Base-by-base conservation (phyloP, 2,888 invertebrate genomes). In the Drosophila neonasuta region DNA sequence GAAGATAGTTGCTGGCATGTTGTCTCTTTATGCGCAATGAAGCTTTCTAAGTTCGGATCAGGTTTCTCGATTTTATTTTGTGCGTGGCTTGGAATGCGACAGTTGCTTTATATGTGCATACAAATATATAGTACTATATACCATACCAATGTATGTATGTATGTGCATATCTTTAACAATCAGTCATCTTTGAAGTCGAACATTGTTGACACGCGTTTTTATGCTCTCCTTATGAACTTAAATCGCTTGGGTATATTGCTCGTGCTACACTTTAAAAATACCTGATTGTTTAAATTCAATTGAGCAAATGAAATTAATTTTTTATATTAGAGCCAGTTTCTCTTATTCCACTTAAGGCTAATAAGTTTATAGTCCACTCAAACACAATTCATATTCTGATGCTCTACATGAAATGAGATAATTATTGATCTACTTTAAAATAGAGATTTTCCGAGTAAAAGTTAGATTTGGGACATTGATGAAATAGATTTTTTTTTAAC, bases 21-120 rank as follows among this genome's bases (percentile, higher is more conserved):
- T 44, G 20, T 8, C 41, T 39, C 29, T 29, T 29, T 6, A 52
- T 30, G 15, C 11, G 36, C 36, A 36, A 36, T 30, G 10, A 41
- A 41, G 29, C 41, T 52, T 42, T 41, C 41, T n/a, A 52, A 42
- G 54, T 54, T 48, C 29, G 10, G 30, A 20, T 59, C 44, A 34
- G 52, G 34, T 59, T 59, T 51, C 34, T 44, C 9, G 11, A 58
- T 42, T 36, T 48, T 17, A 48, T 48, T 39, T 48, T 36, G 3
- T 17, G n/a, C n/a, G 15, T 29, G 36, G 17, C 5, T 32, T 20
- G 20, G 32, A 32, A 55, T 34, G 44, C 13, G 45, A 44, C 42
- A 30, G 9, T 32, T 45, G 11, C 24, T 41, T 3, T 36, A 15
- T 39, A 39, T 39, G 39, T 39, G 15, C 4, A 2, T 5, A n/a